phyloP scores from a whole-genome alignment of 2,797 vertebrate genomes.

The Hydrolagus colliei region DNA sequence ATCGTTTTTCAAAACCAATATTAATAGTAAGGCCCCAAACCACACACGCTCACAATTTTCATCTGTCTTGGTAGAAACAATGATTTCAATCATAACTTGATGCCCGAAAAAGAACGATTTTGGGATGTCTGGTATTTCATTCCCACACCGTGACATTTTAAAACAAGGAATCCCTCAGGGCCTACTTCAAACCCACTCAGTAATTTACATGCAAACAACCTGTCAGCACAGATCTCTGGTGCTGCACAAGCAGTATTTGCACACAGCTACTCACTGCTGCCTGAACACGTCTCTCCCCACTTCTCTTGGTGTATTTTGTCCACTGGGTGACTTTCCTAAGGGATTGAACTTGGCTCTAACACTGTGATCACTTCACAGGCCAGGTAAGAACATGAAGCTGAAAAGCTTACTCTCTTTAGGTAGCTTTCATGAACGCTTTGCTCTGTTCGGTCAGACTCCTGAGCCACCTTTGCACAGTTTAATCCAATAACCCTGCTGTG shows the following conservation, averaged over 20 bases:
- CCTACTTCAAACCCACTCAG: conserved; percentile 4
- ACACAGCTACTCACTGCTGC: neutral
- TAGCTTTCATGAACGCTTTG: neutral
- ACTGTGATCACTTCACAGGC: neutral
- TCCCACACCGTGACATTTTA: conserved; percentile 3
- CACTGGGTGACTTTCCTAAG: neutral
- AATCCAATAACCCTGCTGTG: neutral
- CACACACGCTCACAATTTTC: no score
- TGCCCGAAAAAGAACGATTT: neutral
- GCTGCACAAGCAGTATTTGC: neutral
- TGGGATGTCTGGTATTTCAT: neutral
- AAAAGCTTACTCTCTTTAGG: neutral
- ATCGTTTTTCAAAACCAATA: neutral
- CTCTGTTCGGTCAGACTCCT: neutral
- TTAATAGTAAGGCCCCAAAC: neutral
- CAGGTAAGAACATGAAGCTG: conserved; percentile 1
- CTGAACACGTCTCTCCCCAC: neutral
- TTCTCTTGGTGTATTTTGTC: neutral
- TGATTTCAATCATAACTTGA: neutral
- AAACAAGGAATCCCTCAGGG: neutral
- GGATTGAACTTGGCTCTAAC: neutral
- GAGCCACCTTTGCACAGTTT: neutral
- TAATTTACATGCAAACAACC: conserved; percentile 20
- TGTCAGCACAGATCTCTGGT: neutral
- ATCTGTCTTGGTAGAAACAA: conserved; percentile 6